Evolutionary conservation across 2,888 invertebrate species (phyloP).

Genomic region (Hoplodrina ambigua): DNA sequence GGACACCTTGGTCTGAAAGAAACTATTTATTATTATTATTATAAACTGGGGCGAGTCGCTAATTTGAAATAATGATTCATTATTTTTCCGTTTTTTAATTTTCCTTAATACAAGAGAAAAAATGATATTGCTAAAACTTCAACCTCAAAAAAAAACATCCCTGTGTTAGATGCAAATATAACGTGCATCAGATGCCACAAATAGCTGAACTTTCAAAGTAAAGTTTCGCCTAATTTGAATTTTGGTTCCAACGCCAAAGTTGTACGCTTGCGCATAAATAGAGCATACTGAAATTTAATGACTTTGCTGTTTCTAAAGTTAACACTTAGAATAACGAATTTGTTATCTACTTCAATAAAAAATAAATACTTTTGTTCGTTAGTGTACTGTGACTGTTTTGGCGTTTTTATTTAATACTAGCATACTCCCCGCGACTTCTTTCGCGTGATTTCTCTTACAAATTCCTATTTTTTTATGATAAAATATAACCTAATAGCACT

Average conservation of each 20-base stretch:
- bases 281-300: slow-evolving; percentile 6
- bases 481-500: too few species aligned
- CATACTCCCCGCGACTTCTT: too few species aligned
- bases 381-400: too few species aligned
- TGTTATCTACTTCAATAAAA: not conserved
- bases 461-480: too few species aligned
- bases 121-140: not conserved
- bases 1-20: too few species aligned
- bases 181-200: slow-evolving; percentile 46
- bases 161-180: slow-evolving; percentile 23
- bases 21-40: too few species aligned
- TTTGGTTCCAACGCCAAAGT: slow-evolving; percentile 21
- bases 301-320: not conserved
- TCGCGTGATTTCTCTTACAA: too few species aligned
- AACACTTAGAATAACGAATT: too few species aligned
- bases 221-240: slow-evolving; percentile 37
- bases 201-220: slow-evolving; percentile 35
- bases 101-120: not conserved
- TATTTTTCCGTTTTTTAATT: not conserved
- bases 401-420: too few species aligned
- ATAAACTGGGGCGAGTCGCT: too few species aligned
- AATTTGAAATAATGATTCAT: too few species aligned
- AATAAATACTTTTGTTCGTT: too few species aligned
- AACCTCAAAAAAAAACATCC: not conserved
- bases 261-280: slow-evolving; percentile 17